Base-by-base conservation (phyloP, 2,797 vertebrate species). In the Pseudochirops cupreus region DNA sequence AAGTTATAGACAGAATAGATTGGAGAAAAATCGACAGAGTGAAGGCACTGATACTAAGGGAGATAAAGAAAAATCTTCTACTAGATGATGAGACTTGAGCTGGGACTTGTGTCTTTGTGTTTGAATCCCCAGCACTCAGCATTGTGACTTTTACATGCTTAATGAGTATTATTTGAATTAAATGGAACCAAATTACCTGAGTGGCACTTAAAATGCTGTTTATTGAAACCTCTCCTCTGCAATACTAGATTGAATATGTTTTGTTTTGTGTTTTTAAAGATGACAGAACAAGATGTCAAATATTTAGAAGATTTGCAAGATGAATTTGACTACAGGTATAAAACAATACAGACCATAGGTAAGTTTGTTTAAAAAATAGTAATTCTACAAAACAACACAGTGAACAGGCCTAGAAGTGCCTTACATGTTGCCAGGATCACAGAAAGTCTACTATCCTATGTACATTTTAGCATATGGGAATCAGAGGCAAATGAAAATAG, bases 301-400 rank as follows among this genome's bases (percentile, higher is more conserved):
- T 99, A 99, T 98, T 98, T 99, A 94, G 99, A 99, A 98, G 99
- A 99, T 98, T 98, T 99, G 98, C 99, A 99, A 98, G 99, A 99
- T 31, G 99, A 99, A 97, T 99, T 99, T 98, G 99, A 99, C 98
- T 99, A 99, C 98, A 99, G 99, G 92, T 99, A 99, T 97, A 99
- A 99, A 99, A 99, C 99, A 58, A 99, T 99, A 55, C 99, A 99
- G 97, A 99, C 99, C 94, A 99, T 99, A 98, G 99, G 99, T 99
- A 98, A 98, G 98, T 96, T 90, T 87, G 39, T 58, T 95, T 92
- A 50, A 82, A 33, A 92, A 55, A 46, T 46, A 55, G 0, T 91
- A 93, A 56, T 91, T 95, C 93, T 62, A 67, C 54, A 14, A 31
- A 57, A 90, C 2, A 11, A 93, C 10, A 58, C 24, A 90, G n/a